A percentile compares a stretch with the other conserved stretches of the same genome.
Conservation (phyloP, 92 coral and sea anemone species). For the Epizoanthus rinbou region DNA sequence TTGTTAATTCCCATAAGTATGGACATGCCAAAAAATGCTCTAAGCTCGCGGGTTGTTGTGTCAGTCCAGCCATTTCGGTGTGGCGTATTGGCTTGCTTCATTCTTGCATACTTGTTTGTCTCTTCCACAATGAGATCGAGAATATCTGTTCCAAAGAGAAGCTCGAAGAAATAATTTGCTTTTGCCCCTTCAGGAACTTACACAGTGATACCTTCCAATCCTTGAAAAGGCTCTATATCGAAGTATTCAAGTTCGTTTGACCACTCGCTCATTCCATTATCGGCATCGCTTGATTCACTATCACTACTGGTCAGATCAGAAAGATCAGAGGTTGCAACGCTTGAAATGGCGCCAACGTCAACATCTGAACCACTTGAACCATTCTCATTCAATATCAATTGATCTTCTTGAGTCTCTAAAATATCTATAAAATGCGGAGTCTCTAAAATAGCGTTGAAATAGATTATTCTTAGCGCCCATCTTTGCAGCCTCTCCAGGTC, state of each 20-base stretch:
- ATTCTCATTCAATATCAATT: background rate
- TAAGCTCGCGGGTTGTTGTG: conserved; percentile 25
- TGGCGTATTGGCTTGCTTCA: conserved; percentile 8
- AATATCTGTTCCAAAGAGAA: conserved; percentile 22
- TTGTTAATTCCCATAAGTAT: conserved; percentile 54
- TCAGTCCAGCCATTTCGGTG: conserved; percentile 25
- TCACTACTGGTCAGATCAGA: conserved; percentile 14
- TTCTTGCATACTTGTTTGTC: conserved; percentile 34
- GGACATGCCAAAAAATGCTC: conserved; percentile 40
- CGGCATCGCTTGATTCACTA: background rate
- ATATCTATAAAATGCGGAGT: background rate
- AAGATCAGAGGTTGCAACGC: too few species aligned
- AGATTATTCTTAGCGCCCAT: too few species aligned
- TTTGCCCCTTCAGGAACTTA: conserved; percentile 11
- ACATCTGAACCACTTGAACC: background rate
- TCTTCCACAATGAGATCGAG: conserved; percentile 16
- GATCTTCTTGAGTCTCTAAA: conserved; percentile 2
- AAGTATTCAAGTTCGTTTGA: conserved; percentile 26
- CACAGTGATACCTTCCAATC: conserved; percentile 10
- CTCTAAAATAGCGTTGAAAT: too few species aligned
- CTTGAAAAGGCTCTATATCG: conserved; percentile 3
- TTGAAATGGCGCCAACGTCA: background rate
- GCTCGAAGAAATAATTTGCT: background rate
- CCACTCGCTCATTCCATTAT: conserved; percentile 34
- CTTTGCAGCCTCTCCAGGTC: too few species aligned